Evolutionary conservation across 2,888 invertebrate species (phyloP).

Genomic region (Ichneumoninae sp.): DNA sequence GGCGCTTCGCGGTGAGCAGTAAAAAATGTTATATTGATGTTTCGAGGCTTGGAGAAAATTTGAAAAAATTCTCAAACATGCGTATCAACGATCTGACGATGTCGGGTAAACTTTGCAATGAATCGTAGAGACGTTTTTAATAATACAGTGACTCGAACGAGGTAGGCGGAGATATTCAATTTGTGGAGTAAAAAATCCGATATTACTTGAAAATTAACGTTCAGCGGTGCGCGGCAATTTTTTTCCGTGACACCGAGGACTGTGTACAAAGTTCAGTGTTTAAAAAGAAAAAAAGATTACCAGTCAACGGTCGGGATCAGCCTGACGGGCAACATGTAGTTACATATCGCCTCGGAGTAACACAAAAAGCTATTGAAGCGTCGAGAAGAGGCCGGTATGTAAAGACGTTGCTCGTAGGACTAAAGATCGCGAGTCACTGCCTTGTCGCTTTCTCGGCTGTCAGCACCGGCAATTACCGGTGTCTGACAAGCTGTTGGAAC

Average conservation of each 20-base stretch:
- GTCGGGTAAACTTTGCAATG: neutral
- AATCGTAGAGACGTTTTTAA: neutral
- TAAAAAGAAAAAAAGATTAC: constrained; percentile 18
- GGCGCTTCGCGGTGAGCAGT: too few species aligned
- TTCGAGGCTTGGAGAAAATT: neutral
- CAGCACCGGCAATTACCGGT: constrained; percentile 16
- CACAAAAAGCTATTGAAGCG: constrained; percentile 30
- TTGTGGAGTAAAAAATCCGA: neutral
- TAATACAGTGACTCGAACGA: neutral
- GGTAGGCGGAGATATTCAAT: neutral
- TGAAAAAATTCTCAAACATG: neutral
- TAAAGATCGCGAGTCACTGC: constrained; percentile 16
- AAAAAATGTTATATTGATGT: neutral
- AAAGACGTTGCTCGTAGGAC: constrained; percentile 8
- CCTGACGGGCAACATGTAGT: constrained; percentile 22
- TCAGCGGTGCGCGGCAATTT: neutral
- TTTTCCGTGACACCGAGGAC: neutral
- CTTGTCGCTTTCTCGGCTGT: constrained; percentile 12
- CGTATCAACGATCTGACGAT: neutral
- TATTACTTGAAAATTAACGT: neutral
- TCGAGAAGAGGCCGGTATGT: constrained; percentile 2
- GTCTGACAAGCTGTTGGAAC: constrained; percentile 2
- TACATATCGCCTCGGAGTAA: constrained; percentile 13
- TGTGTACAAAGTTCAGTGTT: neutral
- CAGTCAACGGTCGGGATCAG: constrained; percentile 27